Base-by-base conservation (phyloP, 2,888 invertebrate genomes). In the Torymus texanus region DNA sequence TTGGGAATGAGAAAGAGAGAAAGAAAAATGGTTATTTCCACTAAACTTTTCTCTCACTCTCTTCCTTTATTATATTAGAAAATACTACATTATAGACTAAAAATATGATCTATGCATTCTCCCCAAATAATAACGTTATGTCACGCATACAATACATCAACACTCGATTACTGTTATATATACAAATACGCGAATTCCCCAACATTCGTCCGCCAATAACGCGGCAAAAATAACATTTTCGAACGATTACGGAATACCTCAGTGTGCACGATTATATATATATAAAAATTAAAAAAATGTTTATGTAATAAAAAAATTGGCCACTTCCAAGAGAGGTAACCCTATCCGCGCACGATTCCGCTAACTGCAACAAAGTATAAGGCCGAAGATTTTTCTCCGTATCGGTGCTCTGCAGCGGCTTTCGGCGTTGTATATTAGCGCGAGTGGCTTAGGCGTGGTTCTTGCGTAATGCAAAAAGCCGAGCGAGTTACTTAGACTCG, bases 381-480 rank as follows among this genome's bases (percentile, higher is more conserved):
- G 70, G 51, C 75, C 75, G 18, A 76, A 65, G 75, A 80, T 80
- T 76, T 80, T 76, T 68, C 80, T 53, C 62, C 53, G 41, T 21
- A 53, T 51, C 62, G 29, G 56, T n/a, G 61, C 59, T 12, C 16
- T n/a, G 65, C n/a, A n/a, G 58, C 68, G 16, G 16, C 50, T 8
- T n/a, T 5, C 61, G 12, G 72, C 4, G 75, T 67, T 24, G 72
- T 73, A 73, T 62, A 68, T 61, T 62, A 59, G 56, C 51, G 53
- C 61, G 16, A 8, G 12, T 78, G 85, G 84, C 86, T 85, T 86
- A 88, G 88, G 87, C 86, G 88, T 88, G 87, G 88, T 87, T 86
- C 70, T 79, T 81, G 81, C 81, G 81, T 73, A 81, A 81, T 83
- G 84, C 85, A 85, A 86, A 79, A 77, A 77, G 41, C 58, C 85